A percentile compares a stretch with the other conserved stretches of the same genome.
Conservation (phyloP, 1,140 invertebrate species). For the Drosophila triauraria region DNA sequence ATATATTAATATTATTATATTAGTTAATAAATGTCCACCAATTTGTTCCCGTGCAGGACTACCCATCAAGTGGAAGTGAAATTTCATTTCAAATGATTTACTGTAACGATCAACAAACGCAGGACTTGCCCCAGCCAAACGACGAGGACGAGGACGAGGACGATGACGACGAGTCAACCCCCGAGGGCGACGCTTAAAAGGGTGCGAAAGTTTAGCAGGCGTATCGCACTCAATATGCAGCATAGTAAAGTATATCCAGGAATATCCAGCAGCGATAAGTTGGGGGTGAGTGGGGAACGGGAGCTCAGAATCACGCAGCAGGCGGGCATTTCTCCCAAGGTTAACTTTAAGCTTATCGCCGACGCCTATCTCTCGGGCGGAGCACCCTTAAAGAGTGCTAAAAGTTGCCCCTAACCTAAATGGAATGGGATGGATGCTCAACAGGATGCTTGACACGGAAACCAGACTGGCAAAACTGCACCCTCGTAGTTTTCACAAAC, state of each 20-base stretch:
- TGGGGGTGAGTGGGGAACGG: slow-evolving; percentile 48
- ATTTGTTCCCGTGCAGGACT: slow-evolving; percentile 20
- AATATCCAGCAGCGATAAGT: slow-evolving; percentile 37
- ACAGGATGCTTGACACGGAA: slow-evolving; percentile 69
- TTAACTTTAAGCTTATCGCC: slow-evolving; percentile 37
- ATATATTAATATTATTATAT: background rate
- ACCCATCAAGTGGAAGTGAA: slow-evolving; percentile 59
- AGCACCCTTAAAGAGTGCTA: slow-evolving; percentile 34
- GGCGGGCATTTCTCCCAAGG: slow-evolving; percentile 40
- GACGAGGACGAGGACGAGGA: slow-evolving; percentile 1
- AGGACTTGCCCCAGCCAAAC: slow-evolving; percentile 61
- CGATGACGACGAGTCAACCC: slow-evolving; percentile 42
- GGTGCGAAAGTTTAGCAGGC: slow-evolving; percentile 76
- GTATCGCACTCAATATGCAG: slow-evolving; percentile 47
- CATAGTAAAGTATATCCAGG: background rate
- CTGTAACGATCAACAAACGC: slow-evolving; percentile 79
- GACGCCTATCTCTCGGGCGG: slow-evolving; percentile 4
- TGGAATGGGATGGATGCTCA: slow-evolving; percentile 42
- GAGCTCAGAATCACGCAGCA: slow-evolving; percentile 29
- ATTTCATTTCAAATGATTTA: slow-evolving; percentile 81
- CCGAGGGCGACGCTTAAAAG: slow-evolving; percentile 55
- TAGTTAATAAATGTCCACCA: background rate
- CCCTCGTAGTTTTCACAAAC: slow-evolving; percentile 8
- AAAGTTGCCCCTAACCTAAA: slow-evolving; percentile 50
- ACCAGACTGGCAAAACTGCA: slow-evolving; percentile 32